Conservation (phyloP, 2,888 invertebrate genomes). For the Drosophila gaucha region DNA sequence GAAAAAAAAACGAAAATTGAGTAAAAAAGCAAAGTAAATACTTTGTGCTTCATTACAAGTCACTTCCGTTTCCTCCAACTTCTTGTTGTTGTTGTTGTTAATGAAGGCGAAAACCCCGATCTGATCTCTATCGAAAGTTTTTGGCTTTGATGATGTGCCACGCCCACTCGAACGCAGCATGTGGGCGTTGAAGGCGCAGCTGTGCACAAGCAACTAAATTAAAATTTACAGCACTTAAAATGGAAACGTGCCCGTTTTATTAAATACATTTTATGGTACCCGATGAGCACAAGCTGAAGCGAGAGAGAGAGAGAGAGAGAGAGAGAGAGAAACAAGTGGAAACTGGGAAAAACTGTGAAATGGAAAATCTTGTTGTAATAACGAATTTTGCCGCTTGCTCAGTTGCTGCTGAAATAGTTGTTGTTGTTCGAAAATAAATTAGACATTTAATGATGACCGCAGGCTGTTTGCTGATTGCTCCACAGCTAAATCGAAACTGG, state of each 20-base stretch:
- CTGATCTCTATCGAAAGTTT: slow-evolving; percentile 76
- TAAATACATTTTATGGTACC: slow-evolving; percentile 73
- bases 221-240: slow-evolving; percentile 81
- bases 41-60: slow-evolving; percentile 74
- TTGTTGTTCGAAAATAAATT: slow-evolving; percentile 71
- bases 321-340: background rate
- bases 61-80: slow-evolving; percentile 55
- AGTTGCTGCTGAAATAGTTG: slow-evolving; percentile 36
- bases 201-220: slow-evolving; percentile 76
- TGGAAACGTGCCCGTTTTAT: slow-evolving; percentile 78
- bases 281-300: slow-evolving; percentile 2
- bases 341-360: slow-evolving; percentile 46
- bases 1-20: slow-evolving; percentile 14
- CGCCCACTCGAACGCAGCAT: slow-evolving; percentile 11
- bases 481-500: slow-evolving; percentile 35
- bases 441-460: slow-evolving; percentile 80
- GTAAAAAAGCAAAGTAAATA: slow-evolving; percentile 43
- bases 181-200: slow-evolving; percentile 54
- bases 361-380: slow-evolving; percentile 70
- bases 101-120: slow-evolving; percentile 60
- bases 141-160: slow-evolving; percentile 66
- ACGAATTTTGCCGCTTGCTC: slow-evolving; percentile 60
- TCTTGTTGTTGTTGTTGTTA: slow-evolving; percentile 50
- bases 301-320: background rate
- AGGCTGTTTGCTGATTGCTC: slow-evolving; percentile 76